A percentile compares a stretch with the other conserved stretches of the same genome.
These are phyloP conservation scores for Holacanthus passer DNA, from an alignment of 2,113 vertebrate species.

Conservation along the genomic window DNA sequence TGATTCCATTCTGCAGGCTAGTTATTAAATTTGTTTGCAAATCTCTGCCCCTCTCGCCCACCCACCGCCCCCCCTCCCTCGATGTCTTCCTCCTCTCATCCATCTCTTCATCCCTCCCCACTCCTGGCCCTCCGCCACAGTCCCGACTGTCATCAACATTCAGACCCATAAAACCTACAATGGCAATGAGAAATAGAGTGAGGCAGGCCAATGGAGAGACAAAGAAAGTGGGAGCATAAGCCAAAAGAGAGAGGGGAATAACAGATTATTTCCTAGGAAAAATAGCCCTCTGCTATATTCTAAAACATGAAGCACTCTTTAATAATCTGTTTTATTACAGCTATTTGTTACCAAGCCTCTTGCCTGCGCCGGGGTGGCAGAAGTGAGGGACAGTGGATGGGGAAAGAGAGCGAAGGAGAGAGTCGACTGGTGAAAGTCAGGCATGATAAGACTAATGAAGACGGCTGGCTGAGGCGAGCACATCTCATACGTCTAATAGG, in stretches of 20 bases:
- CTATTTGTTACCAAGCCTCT: constrained; percentile 53
- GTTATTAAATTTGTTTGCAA: constrained; percentile 86
- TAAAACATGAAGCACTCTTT: constrained; percentile 61
- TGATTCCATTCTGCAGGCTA: constrained; percentile 80
- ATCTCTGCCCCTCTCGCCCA: constrained; percentile 70
- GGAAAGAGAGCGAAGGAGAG: constrained; percentile 25
- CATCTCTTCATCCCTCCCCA: constrained; percentile 48
- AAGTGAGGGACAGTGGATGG: constrained; percentile 32
- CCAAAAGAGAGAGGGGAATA: constrained; percentile 50
- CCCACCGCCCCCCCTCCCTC: constrained; percentile 35
- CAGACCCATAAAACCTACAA: constrained; percentile 65
- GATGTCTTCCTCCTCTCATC: constrained; percentile 41
- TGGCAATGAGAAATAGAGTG: constrained; percentile 34
- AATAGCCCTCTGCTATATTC: constrained; percentile 62
- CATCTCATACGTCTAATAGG: constrained; percentile 50
- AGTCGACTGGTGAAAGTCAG: constrained; percentile 57
- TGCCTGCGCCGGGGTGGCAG: constrained; percentile 23
- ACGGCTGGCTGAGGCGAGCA: constrained; percentile 30
- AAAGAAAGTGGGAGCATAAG: constrained; percentile 33
- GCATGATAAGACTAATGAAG: constrained; percentile 67
- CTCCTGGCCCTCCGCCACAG: constrained; percentile 52
- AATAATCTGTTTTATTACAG: constrained; percentile 75
- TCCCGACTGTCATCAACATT: constrained; percentile 75
- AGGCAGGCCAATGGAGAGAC: constrained; percentile 40
- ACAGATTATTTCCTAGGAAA: constrained; percentile 64